A percentile compares a stretch with the other conserved stretches of the same genome.
Evolutionary conservation across 2,888 invertebrate species (phyloP).

Genomic region (Apamea sordens): DNA sequence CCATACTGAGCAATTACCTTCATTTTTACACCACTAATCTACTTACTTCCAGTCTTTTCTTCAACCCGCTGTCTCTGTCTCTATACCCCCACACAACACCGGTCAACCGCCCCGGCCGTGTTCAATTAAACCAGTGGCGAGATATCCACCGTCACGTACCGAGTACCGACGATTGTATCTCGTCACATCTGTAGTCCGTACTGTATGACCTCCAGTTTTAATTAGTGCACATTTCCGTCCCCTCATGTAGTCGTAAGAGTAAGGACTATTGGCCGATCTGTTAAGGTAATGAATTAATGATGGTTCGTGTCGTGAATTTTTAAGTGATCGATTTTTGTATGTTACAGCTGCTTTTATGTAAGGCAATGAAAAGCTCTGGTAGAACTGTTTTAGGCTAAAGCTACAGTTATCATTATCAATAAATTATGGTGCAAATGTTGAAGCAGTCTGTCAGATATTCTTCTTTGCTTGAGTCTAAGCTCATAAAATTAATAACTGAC

Average conservation of each 20-base stretch:
- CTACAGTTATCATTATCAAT: neutral
- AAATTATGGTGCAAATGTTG: neutral
- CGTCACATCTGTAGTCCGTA: constrained; percentile 77
- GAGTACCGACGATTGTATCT: constrained; percentile 79
- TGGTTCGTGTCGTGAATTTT: constrained; percentile 34
- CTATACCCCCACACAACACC: constrained; percentile 56
- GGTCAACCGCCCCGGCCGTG: constrained; percentile 75
- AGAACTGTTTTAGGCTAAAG: neutral
- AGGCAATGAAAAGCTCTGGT: neutral
- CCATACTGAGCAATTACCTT: neutral
- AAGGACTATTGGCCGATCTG: constrained; percentile 52
- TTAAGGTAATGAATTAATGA: constrained; percentile 60
- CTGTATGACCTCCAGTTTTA: constrained; percentile 74
- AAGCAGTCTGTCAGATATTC: neutral
- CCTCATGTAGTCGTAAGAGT: constrained; percentile 48
- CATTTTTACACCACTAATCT: neutral
- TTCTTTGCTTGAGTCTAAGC: neutral
- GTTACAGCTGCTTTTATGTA: neutral
- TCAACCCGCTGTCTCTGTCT: constrained; percentile 42
- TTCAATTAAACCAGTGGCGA: constrained; percentile 83
- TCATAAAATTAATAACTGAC: neutral
- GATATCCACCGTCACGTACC: constrained; percentile 84
- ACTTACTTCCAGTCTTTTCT: neutral
- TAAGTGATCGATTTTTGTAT: constrained; percentile 14
- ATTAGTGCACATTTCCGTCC: constrained; percentile 70